Evolutionary conservation across 2,113 vertebrate genomes (phyloP), one percentile per base, ranked within the genome.

Genomic region (Nipponia nippon): DNA sequence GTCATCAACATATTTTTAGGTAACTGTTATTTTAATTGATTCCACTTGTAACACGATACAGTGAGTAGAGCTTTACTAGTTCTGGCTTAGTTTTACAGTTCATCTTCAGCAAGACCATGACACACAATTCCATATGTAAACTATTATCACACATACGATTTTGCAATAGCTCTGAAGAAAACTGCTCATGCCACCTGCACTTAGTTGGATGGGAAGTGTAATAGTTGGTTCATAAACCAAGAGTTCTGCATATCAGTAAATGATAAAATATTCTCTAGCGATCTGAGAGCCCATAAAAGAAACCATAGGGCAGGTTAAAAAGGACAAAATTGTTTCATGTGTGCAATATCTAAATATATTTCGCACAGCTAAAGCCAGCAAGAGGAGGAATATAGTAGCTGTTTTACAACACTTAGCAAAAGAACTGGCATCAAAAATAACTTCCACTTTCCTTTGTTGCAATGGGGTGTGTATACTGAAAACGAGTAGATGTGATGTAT

Each of bases 131-230:
- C 32, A 5, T 9, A 2, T 4, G 13, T 16, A 6, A 78, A 38
- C 30, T 77, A 0, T 3, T 3, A 2, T 40, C 21, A 34, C 21
- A 44, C 12, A 15, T 1, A 0, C 0, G 16, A 25, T 19, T 87
- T 66, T 52, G 14, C 72, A 56, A 1, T 6, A 58, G 30, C 22
- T 59, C 62, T 4, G 6, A 13, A 62, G 42, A 22, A 86, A 71
- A 36, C 62, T 79, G 34, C 47, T 80, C 2, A 0, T 84, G 53
- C 30, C 66, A 70, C 72, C 77, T 93, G 87, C 30, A 13, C 50
- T 70, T 32, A 10, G 36, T 42, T 87, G 63, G 16, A 40, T 73
- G 66, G 77, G n/a, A 36, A 49, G 21, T 36, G 80, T 30, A 58
- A 36, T 77, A 73, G 61, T 46, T 81, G 81, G 8, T 15, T 89